Percentiles rank a stretch among this genome's conserved stretches.
These are phyloP conservation scores for Chaetorhynchus papuensis DNA, from an alignment of 2,113 vertebrate genomes.

Conservation along the genomic window DNA sequence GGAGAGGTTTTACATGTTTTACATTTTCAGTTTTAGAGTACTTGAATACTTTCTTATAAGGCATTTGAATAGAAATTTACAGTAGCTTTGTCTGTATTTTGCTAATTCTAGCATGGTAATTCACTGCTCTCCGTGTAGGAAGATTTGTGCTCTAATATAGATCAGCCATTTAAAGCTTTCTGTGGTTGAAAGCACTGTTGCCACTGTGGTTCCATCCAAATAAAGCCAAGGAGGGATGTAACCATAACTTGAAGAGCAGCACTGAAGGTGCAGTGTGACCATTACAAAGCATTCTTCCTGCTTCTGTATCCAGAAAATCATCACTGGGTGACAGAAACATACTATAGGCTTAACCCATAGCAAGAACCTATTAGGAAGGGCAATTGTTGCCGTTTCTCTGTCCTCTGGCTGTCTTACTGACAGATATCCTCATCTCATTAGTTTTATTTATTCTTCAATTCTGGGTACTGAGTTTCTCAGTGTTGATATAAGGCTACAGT, in stretches of 20 bases:
- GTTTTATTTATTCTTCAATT: not conserved
- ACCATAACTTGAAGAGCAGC: not conserved
- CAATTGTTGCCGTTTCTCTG: not conserved
- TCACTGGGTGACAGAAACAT: not conserved
- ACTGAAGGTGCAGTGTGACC: not conserved
- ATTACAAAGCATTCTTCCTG: not conserved
- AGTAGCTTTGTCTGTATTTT: not conserved
- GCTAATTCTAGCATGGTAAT: not conserved
- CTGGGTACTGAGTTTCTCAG: not conserved
- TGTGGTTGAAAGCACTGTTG: not conserved
- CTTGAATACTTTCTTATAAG: not conserved
- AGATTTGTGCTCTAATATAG: not conserved
- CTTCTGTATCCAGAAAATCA: not conserved
- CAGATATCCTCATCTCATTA: not conserved
- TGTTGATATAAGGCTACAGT: not conserved
- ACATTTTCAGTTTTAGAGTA: not conserved
- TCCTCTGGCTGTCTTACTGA: not conserved
- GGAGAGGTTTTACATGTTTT: not conserved
- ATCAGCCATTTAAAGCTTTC: not conserved
- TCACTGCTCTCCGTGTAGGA: not conserved
- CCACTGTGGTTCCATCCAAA: not conserved
- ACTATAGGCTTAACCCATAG: not conserved
- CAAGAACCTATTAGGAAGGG: not conserved
- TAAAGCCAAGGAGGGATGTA: not conserved
- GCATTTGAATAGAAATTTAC: not conserved